These are phyloP conservation scores for Xiphias gladius DNA, from an alignment of 2,113 vertebrate species.

Conservation along the genomic window DNA sequence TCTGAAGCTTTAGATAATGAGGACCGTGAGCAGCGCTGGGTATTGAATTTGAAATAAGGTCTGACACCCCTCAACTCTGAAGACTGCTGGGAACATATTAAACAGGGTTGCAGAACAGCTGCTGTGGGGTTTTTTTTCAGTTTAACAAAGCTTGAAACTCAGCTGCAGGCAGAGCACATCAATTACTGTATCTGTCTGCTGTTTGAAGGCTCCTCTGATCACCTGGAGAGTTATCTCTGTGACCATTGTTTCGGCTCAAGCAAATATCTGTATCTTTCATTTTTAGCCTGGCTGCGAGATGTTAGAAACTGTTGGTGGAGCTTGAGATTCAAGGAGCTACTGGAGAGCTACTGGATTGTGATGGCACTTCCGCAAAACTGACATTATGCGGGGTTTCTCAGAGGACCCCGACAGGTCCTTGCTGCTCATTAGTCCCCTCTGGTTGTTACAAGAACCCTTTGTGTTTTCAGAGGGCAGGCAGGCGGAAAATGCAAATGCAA, in stretches of 20 bases:
- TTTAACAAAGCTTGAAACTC: too few relatives aligned
- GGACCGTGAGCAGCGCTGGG: too few relatives aligned
- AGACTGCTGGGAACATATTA: too few relatives aligned
- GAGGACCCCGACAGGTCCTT: neutral
- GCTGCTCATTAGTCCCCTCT: slow-evolving; percentile 26
- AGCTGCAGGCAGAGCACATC: neutral
- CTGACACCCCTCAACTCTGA: too few relatives aligned
- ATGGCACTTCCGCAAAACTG: neutral
- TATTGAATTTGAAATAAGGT: too few relatives aligned
- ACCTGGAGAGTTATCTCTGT: neutral
- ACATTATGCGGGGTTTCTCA: neutral
- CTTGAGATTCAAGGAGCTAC: neutral
- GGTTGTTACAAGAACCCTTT: neutral
- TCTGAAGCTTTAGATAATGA: too few relatives aligned
- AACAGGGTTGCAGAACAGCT: neutral
- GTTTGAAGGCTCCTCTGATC: neutral
- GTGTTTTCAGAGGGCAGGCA: slow-evolving; percentile 17
- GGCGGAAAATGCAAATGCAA: slow-evolving; percentile 39
- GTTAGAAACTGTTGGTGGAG: neutral
- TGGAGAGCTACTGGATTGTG: neutral
- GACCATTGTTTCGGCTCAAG: neutral
- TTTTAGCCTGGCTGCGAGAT: too few relatives aligned
- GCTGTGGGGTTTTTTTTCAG: too few relatives aligned
- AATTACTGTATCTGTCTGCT: neutral
- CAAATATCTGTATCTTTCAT: neutral